phyloP scores from a whole-genome alignment of 2,888 invertebrate genomes.

The Dendrolimus houi region DNA sequence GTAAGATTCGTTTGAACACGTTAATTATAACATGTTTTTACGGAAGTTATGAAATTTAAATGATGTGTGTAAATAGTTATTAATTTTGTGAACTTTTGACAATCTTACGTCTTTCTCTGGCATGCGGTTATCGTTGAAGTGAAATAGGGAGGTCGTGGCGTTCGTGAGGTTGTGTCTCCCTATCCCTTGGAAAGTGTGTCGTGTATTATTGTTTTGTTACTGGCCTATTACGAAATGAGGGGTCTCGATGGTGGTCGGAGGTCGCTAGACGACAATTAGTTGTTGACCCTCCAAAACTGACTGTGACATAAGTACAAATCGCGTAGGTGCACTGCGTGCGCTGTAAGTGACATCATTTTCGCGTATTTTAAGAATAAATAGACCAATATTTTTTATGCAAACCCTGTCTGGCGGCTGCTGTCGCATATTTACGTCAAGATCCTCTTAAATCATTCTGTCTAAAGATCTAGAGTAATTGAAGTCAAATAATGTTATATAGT shows the following conservation, averaged over 20 bases:
- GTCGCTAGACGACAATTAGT: slow-evolving; percentile 26
- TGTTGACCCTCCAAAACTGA: slow-evolving; percentile 27
- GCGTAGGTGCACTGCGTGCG: slow-evolving; percentile 36
- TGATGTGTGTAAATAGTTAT: slow-evolving; percentile 44
- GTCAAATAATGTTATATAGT: no score
- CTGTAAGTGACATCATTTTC: slow-evolving; percentile 45
- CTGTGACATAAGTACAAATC: slow-evolving; percentile 25
- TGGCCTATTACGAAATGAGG: slow-evolving; percentile 59
- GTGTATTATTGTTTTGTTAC: slow-evolving; percentile 60
- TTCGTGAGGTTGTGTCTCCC: slow-evolving; percentile 39
- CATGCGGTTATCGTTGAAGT: slow-evolving; percentile 24
- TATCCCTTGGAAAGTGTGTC: slow-evolving; percentile 59
- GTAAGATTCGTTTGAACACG: slow-evolving; percentile 35
- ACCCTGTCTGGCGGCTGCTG: not conserved
- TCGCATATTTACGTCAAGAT: no score
- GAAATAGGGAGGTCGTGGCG: slow-evolving; percentile 39
- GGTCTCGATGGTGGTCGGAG: slow-evolving; percentile 31
- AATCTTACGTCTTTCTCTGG: slow-evolving; percentile 40
- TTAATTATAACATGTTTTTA: slow-evolving; percentile 13
- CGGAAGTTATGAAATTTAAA: slow-evolving; percentile 25
- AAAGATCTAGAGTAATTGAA: no score
- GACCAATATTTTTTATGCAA: slow-evolving; percentile 12
- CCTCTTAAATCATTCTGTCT: no score
- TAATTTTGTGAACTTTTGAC: slow-evolving; percentile 53
- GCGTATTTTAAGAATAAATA: slow-evolving; percentile 35